phyloP scores from a whole-genome alignment of 2,113 vertebrate species.

The Sander vitreus region DNA sequence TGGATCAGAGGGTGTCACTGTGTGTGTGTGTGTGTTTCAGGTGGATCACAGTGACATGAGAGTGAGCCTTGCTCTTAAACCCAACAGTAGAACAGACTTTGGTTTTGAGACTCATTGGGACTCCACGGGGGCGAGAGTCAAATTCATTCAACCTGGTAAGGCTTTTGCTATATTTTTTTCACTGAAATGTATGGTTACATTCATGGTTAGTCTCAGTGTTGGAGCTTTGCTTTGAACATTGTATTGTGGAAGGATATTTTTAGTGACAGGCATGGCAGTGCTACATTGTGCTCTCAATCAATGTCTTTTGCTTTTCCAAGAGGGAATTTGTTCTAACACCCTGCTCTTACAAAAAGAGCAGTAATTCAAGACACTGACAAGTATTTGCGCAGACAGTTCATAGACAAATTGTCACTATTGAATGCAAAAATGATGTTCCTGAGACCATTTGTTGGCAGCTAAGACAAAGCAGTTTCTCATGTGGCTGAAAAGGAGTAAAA shows the following conservation, averaged over 20 bases:
- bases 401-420: not conserved
- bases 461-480: not conserved
- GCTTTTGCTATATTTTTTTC: conserved; percentile 1
- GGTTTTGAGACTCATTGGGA: conserved; percentile 92
- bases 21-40: conserved; percentile 77
- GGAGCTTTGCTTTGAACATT: not conserved
- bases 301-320: not conserved
- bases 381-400: not conserved
- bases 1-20: conserved; percentile 85
- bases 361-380: conserved; percentile 9
- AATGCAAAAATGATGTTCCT: not conserved
- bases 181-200: not conserved
- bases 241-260: not conserved
- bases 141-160: conserved; percentile 86
- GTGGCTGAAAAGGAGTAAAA: not conserved
- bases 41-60: conserved; percentile 92
- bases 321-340: conserved; percentile 1
- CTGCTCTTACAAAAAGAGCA: not conserved
- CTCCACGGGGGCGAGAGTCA: conserved; percentile 85
- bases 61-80: conserved; percentile 93
- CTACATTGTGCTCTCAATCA: not conserved
- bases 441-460: not conserved
- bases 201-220: not conserved
- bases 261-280: not conserved
- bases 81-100: conserved; percentile 90